Evolutionary conservation across 2,113 vertebrate species (phyloP).

Genomic region (Pionites leucogaster): DNA sequence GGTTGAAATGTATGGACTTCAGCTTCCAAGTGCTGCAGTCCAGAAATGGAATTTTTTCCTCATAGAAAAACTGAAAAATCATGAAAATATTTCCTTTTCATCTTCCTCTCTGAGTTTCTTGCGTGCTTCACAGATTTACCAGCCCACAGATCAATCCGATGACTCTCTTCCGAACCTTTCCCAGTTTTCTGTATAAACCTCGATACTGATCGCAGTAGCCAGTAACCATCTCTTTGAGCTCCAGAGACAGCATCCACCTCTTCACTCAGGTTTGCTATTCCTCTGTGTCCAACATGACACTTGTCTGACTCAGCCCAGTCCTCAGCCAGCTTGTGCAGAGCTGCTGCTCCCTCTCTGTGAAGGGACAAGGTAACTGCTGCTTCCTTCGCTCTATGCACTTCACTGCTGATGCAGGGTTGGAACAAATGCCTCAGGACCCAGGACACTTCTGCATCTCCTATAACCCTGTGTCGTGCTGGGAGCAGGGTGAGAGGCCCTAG

Average conservation of each 20-base stretch:
- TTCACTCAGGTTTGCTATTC: background rate
- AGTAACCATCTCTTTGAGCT: background rate
- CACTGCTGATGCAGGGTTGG: background rate
- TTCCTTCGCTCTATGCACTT: background rate
- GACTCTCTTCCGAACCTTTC: background rate
- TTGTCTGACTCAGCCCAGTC: background rate
- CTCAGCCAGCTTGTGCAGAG: background rate
- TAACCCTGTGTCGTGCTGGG: background rate
- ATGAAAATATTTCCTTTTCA: background rate
- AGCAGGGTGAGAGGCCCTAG: background rate
- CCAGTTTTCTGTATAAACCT: background rate
- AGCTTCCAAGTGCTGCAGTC: background rate
- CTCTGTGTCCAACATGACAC: background rate
- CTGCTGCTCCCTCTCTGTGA: background rate
- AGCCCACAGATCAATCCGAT: background rate
- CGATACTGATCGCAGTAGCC: background rate
- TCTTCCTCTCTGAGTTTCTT: background rate
- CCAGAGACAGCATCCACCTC: background rate
- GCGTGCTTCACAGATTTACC: background rate
- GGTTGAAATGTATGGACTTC: background rate
- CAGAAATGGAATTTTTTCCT: background rate
- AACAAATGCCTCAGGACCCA: background rate
- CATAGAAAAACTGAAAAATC: background rate
- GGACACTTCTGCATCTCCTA: background rate
- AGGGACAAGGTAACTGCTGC: background rate